Percentiles rank a stretch among this genome's conserved stretches.
Conservation (phyloP, 2,888 invertebrate species). For the Xanthorhoe designata region DNA sequence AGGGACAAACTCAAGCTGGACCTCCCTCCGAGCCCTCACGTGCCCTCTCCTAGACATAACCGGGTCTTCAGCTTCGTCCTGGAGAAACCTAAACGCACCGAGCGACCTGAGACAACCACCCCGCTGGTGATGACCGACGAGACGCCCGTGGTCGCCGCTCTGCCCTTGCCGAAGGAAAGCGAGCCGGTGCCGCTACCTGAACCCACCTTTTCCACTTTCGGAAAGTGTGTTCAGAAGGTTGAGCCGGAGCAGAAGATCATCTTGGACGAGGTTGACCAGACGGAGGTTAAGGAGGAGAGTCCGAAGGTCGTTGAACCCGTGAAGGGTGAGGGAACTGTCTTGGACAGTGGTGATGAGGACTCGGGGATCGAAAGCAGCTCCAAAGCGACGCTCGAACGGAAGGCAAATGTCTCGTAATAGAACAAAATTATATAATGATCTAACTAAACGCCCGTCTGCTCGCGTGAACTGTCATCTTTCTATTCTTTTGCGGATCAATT, state of each 20-base stretch:
- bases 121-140: conserved; percentile 79
- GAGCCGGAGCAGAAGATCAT: conserved; percentile 68
- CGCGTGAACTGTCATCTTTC: neutral
- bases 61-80: conserved; percentile 77
- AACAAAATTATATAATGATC: neutral
- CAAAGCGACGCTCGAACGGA: conserved; percentile 85
- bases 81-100: conserved; percentile 69
- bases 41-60: conserved; percentile 72
- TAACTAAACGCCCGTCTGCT: neutral
- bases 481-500: neutral
- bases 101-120: conserved; percentile 48
- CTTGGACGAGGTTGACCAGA: conserved; percentile 53
- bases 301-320: conserved; percentile 67
- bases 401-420: conserved; percentile 65
- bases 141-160: conserved; percentile 68
- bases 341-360: conserved; percentile 88
- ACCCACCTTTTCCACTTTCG: conserved; percentile 87
- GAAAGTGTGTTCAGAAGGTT: conserved; percentile 71
- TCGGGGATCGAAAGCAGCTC: conserved; percentile 88
- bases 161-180: conserved; percentile 60
- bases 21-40: conserved; percentile 85
- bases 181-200: conserved; percentile 64
- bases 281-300: conserved; percentile 58
- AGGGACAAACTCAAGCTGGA: conserved; percentile 90
- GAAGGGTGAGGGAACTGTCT: conserved; percentile 85